These are phyloP conservation scores for Drosophila acutilabella DNA, from an alignment of 2,888 invertebrate genomes.

Conservation along the genomic window DNA sequence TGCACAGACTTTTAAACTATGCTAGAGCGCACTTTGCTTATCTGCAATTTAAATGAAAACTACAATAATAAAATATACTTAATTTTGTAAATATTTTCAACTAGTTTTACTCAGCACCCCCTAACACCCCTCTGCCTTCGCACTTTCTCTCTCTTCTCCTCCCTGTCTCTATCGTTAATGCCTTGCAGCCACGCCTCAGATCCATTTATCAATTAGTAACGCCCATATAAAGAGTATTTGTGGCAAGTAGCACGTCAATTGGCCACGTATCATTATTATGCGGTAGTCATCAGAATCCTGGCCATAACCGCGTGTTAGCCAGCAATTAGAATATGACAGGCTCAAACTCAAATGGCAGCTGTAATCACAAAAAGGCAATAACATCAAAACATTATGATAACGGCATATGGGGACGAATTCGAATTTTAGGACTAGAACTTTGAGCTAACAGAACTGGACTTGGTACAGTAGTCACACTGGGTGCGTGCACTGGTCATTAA, in stretches of 20 bases:
- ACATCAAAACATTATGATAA: constrained; percentile 67
- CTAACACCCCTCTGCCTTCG: not conserved
- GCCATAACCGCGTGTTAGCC: constrained; percentile 73
- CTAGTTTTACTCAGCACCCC: not conserved
- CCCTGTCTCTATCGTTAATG: not conserved
- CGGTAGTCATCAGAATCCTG: constrained; percentile 66
- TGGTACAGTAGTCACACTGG: constrained; percentile 26
- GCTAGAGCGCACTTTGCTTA: constrained; percentile 59
- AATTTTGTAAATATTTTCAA: constrained; percentile 35
- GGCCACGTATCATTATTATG: constrained; percentile 49
- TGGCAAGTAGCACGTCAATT: constrained; percentile 68
- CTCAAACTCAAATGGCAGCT: constrained; percentile 24
- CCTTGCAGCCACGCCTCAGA: constrained; percentile 61
- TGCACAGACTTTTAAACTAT: constrained; percentile 5
- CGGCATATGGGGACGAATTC: constrained; percentile 33
- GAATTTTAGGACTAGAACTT: not conserved
- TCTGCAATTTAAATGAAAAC: constrained; percentile 39
- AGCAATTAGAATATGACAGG: constrained; percentile 78
- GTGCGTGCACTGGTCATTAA: constrained; percentile 79
- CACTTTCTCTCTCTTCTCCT: not conserved
- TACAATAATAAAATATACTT: constrained; percentile 21
- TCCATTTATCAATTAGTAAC: constrained; percentile 78
- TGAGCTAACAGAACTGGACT: not conserved
- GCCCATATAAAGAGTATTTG: constrained; percentile 66
- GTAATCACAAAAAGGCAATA: constrained; percentile 43